Conservation (phyloP, 2,888 invertebrate species). For the Stenurella melanura region DNA sequence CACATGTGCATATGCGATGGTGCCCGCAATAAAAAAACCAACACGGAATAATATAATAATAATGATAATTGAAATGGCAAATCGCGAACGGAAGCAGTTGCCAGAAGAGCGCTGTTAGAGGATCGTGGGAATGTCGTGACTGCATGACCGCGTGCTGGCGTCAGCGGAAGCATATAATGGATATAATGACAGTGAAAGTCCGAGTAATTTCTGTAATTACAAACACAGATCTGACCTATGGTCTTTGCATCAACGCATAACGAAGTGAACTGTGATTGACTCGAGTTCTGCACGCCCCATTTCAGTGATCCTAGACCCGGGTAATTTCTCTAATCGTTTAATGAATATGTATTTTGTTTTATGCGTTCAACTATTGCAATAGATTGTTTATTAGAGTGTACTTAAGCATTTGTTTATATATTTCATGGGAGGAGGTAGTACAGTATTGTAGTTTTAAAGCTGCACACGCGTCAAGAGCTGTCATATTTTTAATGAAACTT, state of each 20-base stretch:
- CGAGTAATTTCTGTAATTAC: slow-evolving; percentile 56
- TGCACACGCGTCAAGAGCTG: too few relatives aligned
- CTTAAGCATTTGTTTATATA: too few relatives aligned
- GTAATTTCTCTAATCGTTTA: slow-evolving; percentile 1
- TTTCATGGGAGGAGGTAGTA: too few relatives aligned
- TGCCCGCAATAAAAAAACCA: slow-evolving; percentile 15
- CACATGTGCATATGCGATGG: neutral
- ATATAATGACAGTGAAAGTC: slow-evolving; percentile 64
- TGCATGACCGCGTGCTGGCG: slow-evolving; percentile 52
- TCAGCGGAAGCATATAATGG: slow-evolving; percentile 61
- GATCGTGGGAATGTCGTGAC: slow-evolving; percentile 58
- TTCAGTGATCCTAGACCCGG: neutral
- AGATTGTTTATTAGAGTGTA: neutral
- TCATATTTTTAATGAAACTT: too few relatives aligned
- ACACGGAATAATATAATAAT: slow-evolving; percentile 22
- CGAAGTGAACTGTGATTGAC: slow-evolving; percentile 33
- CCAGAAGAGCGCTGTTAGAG: slow-evolving; percentile 38
- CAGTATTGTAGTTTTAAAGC: too few relatives aligned
- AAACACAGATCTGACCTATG: slow-evolving; percentile 49
- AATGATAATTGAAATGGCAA: slow-evolving; percentile 26
- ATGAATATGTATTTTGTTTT: neutral
- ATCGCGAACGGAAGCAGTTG: slow-evolving; percentile 50
- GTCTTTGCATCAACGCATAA: slow-evolving; percentile 35
- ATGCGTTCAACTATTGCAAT: neutral
- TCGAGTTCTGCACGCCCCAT: slow-evolving; percentile 12